A percentile compares a stretch with the other conserved stretches of the same genome.
These are phyloP conservation scores for Vicugna pacos DNA, from an alignment of 2,113 vertebrate species.

Conservation along the genomic window DNA sequence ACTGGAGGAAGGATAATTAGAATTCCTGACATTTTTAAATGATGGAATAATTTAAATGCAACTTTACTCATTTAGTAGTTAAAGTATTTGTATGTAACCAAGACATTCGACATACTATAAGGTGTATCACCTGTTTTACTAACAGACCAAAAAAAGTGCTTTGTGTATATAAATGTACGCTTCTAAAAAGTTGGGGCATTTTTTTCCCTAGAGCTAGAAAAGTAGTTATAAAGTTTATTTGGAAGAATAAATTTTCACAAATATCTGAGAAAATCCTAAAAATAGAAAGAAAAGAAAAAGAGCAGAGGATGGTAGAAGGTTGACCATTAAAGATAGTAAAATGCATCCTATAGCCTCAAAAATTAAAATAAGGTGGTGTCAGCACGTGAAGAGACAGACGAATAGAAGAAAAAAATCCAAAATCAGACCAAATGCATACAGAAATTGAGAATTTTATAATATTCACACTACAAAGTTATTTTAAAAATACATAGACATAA, in stretches of 20 bases:
- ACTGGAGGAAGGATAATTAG: not conserved
- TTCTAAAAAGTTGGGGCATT: not conserved
- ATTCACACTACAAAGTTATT: slow-evolving; percentile 18
- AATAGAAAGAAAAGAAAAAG: not conserved
- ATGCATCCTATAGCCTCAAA: not conserved
- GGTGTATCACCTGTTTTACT: not conserved
- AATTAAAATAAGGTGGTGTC: not conserved
- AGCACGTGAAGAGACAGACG: not conserved
- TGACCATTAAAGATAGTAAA: not conserved
- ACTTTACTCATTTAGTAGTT: not conserved
- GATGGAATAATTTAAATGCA: slow-evolving; percentile 19
- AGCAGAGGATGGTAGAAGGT: not conserved
- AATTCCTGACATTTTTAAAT: not conserved
- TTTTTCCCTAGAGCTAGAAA: not conserved
- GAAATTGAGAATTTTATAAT: slow-evolving; percentile 14
- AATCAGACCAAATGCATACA: not conserved
- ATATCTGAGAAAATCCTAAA: not conserved
- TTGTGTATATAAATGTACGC: not conserved
- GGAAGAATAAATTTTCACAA: not conserved
- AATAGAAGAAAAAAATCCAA: not conserved
- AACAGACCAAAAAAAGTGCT: not conserved
- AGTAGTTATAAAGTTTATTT: slow-evolving; percentile 7
- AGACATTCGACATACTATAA: not conserved
- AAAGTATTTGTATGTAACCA: not conserved
- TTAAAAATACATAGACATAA: not conserved